Percentiles rank a stretch among this genome's conserved stretches.
These are phyloP conservation scores for Leptothorax acervorum DNA, from an alignment of 2,888 invertebrate species.

Conservation along the genomic window DNA sequence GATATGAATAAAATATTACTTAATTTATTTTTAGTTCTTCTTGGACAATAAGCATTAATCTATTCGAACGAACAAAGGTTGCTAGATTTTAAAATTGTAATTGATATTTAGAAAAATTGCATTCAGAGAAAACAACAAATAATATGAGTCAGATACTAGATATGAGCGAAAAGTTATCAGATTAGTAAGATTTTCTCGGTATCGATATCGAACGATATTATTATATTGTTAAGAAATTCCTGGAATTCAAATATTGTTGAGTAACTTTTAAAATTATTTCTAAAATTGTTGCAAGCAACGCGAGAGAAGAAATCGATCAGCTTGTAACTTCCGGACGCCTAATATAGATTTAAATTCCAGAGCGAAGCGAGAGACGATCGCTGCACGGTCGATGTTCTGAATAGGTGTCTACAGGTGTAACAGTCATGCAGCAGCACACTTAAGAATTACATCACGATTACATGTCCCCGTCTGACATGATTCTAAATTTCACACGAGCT, in stretches of 20 bases:
- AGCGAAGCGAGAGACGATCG: neutral
- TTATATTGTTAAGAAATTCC: neutral
- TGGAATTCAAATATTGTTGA: neutral
- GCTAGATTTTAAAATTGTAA: neutral
- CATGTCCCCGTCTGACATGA: constrained; percentile 41
- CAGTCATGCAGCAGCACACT: constrained; percentile 24
- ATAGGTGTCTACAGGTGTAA: neutral
- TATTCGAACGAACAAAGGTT: neutral
- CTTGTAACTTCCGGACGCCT: neutral
- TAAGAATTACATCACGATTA: constrained; percentile 52
- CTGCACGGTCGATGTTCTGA: neutral
- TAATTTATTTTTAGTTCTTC: neutral
- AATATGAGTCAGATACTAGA: neutral
- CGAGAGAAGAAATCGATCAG: neutral
- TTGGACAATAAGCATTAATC: neutral
- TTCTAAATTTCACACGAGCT: constrained; percentile 47
- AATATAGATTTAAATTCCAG: neutral
- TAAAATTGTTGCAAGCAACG: neutral
- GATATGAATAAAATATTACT: neutral
- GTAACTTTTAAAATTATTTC: neutral
- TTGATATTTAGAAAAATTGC: neutral
- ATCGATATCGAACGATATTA: neutral
- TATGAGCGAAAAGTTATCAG: neutral
- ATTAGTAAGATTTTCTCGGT: neutral
- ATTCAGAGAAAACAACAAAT: neutral